Percentiles rank a stretch among this genome's conserved stretches.
phyloP scores from a whole-genome alignment of 2,113 vertebrate genomes.

The Pachycephala philippinensis region DNA sequence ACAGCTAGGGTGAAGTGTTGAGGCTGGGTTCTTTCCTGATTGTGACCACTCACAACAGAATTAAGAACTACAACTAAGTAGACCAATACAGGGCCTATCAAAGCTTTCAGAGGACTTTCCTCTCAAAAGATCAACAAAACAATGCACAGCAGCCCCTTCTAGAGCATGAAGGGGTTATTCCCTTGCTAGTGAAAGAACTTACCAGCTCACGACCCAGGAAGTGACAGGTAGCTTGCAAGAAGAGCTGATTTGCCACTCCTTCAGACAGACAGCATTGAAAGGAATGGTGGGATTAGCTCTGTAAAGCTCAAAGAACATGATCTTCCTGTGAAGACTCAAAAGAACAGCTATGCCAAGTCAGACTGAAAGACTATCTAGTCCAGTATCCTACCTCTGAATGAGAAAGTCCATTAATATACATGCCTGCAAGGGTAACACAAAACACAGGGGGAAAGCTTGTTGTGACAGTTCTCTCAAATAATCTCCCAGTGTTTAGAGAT shows the following conservation, averaged over 20 bases:
- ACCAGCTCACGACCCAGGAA: neutral
- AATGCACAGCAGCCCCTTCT: neutral
- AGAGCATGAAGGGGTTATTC: neutral
- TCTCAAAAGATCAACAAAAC: neutral
- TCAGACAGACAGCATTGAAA: neutral
- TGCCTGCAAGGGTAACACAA: neutral
- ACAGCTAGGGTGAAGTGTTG: accelerated
- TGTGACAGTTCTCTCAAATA: neutral
- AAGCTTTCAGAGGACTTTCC: neutral
- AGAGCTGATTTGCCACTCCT: neutral
- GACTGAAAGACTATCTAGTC: neutral
- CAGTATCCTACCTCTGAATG: neutral
- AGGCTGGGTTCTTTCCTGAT: neutral
- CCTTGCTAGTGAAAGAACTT: neutral
- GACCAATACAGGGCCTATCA: accelerated
- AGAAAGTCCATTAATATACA: neutral
- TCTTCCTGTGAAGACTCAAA: neutral
- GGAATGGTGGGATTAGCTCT: neutral
- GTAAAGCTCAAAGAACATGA: neutral
- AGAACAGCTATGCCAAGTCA: neutral
- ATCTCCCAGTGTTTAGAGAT: neutral
- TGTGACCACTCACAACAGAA: neutral
- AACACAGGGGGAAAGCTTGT: neutral
- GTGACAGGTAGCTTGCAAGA: neutral
- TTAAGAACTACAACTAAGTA: neutral